Base-by-base conservation (phyloP, 2,113 vertebrate species). In the Prionailurus bengalensis region DNA sequence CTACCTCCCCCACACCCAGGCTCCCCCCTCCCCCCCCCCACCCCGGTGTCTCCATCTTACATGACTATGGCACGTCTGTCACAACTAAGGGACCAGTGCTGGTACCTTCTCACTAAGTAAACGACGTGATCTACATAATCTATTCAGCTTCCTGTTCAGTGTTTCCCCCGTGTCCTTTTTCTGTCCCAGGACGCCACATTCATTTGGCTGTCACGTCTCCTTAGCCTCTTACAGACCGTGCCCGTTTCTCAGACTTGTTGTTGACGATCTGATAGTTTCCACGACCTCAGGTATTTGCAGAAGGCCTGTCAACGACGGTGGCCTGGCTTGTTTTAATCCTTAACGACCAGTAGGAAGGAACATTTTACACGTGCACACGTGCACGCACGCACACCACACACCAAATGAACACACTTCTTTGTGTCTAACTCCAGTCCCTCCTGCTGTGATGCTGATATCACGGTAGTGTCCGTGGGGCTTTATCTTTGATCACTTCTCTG, bases 21-120 rank as follows among this genome's bases (percentile, higher is more conserved):
- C 53, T 17, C 53, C 53, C 21, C 11, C 36, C 36, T 36, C 36
- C 36, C 36, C 36, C 36, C 36, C 36, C 11, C 53, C 53, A 14
- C 11, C 27, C 45, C 17, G 4, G 3, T 2, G 45, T 55, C 33
- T 55, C 31, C 53, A 16, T 0, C 78, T 82, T 33, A 45, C 1
- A 1, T 36, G 11, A 4, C 10, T 6, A 9, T 0, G 16, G 2
- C 5, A 1, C 21, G 3, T 27, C 21, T 36, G 48, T 27, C 33
- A 19, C 61, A 58, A 36, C 25, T 1, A 29, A 78, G 33, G 33
- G 66, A 3, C 17, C 25, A 3, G 19, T 19, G 17, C 19, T 5
- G 61, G 61, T 21, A 7, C 21, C 6, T 27, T 55, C 25, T n/a
- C 19, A 39, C 36, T 27, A 21, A 76, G 25, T 14, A 15, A 31